phyloP scores from a whole-genome alignment of 2,113 vertebrate genomes.

The Hippolais icterina region DNA sequence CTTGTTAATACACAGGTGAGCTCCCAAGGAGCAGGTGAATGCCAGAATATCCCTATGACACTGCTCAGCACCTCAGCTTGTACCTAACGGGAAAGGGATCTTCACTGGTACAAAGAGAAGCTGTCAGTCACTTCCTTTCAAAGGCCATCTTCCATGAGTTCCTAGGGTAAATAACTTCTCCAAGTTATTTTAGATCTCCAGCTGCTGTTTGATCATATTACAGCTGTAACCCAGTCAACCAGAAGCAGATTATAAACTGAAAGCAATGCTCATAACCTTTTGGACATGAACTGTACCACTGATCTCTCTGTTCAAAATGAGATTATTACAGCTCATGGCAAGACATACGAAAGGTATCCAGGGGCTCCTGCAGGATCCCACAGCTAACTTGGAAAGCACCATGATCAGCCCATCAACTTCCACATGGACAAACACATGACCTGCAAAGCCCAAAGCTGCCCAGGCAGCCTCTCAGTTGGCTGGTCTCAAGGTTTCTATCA shows the following conservation, averaged over 20 bases:
- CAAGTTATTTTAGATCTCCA: constrained; percentile 37
- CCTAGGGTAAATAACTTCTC: neutral
- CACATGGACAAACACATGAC: neutral
- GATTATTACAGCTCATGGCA: neutral
- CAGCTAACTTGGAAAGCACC: neutral
- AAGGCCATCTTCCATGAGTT: neutral
- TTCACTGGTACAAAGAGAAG: neutral
- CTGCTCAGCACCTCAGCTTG: neutral
- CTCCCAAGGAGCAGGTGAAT: neutral
- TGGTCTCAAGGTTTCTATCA: neutral
- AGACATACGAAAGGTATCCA: neutral
- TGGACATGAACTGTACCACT: neutral
- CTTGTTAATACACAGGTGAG: fast-evolving
- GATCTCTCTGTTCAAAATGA: neutral
- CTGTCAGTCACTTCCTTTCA: neutral
- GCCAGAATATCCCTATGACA: neutral
- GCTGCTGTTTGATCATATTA: constrained; percentile 50
- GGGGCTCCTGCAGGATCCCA: neutral
- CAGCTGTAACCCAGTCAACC: constrained; percentile 50
- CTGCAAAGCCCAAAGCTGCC: neutral
- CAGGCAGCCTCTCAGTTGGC: neutral
- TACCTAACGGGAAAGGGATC: neutral
- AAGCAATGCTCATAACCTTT: neutral
- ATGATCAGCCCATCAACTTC: neutral
- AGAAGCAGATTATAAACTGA: constrained; percentile 27